These are phyloP conservation scores for Eueremaeus valkanovi DNA, from an alignment of 2,888 invertebrate species.

Conservation along the genomic window DNA sequence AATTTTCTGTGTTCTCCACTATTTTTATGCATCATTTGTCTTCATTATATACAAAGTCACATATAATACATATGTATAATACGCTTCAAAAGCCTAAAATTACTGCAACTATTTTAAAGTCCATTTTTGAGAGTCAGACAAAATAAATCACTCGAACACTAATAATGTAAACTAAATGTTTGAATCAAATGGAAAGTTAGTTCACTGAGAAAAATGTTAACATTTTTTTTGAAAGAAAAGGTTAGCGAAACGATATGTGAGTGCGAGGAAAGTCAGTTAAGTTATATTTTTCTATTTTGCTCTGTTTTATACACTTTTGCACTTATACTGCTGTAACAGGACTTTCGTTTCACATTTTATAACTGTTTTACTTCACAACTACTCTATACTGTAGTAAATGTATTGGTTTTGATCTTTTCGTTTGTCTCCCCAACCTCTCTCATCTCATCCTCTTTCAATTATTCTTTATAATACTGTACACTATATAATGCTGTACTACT, in stretches of 20 bases:
- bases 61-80: conserved; percentile 10
- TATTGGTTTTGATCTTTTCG: conserved; percentile 16
- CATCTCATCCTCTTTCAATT: not conserved
- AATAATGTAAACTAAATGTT: not conserved
- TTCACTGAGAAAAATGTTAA: not conserved
- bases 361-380: not conserved
- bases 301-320: not conserved
- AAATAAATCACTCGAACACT: conserved; percentile 21
- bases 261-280: not conserved
- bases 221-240: not conserved
- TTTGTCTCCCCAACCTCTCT: not conserved
- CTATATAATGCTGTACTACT: too few relatives aligned
- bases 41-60: conserved; percentile 24
- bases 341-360: not conserved
- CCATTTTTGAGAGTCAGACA: not conserved
- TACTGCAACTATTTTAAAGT: conserved; percentile 27
- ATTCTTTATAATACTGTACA: not conserved
- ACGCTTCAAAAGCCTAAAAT: not conserved
- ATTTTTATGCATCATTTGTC: conserved; percentile 29
- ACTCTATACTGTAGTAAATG: not conserved
- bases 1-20: conserved; percentile 16
- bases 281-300: not conserved
- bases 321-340: too few relatives aligned
- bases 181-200: not conserved
- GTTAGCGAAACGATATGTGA: not conserved